phyloP scores from a whole-genome alignment of 2,113 vertebrate genomes.

The Lichenostomus cassidix region DNA sequence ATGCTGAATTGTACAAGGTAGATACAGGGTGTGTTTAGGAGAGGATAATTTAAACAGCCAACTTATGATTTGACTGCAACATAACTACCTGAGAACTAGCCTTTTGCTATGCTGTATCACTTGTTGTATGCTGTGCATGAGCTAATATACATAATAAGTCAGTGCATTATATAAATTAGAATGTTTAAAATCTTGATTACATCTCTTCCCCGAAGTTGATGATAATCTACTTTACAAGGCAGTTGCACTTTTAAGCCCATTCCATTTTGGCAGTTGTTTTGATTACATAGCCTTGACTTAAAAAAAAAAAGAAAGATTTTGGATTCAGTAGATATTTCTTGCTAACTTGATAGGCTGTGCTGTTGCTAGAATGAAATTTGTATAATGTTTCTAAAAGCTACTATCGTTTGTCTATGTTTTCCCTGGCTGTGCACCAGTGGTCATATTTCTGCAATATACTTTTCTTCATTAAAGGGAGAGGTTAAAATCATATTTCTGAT shows the following conservation, averaged over 20 bases:
- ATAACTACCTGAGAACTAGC: not conserved
- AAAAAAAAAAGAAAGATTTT: not conserved
- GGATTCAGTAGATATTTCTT: not conserved
- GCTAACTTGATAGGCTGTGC: not conserved
- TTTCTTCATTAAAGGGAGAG: slow-evolving; percentile 38
- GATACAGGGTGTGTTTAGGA: not conserved
- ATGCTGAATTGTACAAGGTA: not conserved
- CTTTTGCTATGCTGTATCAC: not conserved
- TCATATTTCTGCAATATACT: not conserved
- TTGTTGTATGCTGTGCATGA: not conserved
- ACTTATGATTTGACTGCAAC: not conserved
- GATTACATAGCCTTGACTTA: not conserved
- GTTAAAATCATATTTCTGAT: slow-evolving; percentile 40
- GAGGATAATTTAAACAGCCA: not conserved
- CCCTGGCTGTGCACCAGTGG: not conserved
- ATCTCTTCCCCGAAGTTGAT: not conserved
- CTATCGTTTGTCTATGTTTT: not conserved
- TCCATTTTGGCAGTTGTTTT: not conserved
- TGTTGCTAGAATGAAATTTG: slow-evolving; percentile 15
- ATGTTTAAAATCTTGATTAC: not conserved
- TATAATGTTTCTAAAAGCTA: not conserved
- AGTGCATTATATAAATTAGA: not conserved
- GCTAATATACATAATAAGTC: not conserved
- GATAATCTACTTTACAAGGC: not conserved
- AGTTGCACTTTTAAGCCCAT: not conserved